Conservation (phyloP, 2,797 vertebrate species). For the Mastacembelus armatus region DNA sequence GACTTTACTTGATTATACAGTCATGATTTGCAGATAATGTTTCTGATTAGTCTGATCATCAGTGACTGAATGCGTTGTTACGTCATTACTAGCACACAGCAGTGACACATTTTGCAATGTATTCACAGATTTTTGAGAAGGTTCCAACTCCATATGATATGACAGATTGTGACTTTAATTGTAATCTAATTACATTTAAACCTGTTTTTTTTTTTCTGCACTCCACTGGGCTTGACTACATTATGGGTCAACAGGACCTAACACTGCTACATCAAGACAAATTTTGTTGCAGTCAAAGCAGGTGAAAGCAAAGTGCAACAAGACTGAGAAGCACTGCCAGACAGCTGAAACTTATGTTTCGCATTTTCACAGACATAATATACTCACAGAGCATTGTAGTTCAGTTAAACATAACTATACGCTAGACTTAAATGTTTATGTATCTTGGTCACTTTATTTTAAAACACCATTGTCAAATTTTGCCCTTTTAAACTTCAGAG, state of each 20-base stretch:
- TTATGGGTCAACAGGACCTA: not conserved
- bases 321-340: constrained; percentile 47
- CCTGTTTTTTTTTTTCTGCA: constrained; percentile 1
- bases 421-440: constrained; percentile 49
- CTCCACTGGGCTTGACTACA: constrained; percentile 1
- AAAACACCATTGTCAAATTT: constrained; percentile 34
- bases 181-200: constrained; percentile 28
- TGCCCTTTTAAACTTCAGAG: constrained; percentile 20
- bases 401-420: constrained; percentile 42
- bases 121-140: not conserved
- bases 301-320: constrained; percentile 47
- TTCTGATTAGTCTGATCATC: constrained; percentile 28
- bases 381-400: constrained; percentile 25
- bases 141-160: not conserved
- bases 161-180: constrained; percentile 15
- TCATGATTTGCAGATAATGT: constrained; percentile 37
- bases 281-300: constrained; percentile 25
- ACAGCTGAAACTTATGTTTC: constrained; percentile 65
- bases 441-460: constrained; percentile 33
- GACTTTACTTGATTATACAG: too few relatives aligned
- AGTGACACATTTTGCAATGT: constrained; percentile 1
- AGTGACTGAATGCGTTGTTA: constrained; percentile 2
- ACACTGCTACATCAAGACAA: constrained; percentile 2
- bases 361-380: constrained; percentile 44
- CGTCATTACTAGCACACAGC: not conserved